Conservation (phyloP, 2,113 vertebrate species). For the Tautogolabrus adspersus region DNA sequence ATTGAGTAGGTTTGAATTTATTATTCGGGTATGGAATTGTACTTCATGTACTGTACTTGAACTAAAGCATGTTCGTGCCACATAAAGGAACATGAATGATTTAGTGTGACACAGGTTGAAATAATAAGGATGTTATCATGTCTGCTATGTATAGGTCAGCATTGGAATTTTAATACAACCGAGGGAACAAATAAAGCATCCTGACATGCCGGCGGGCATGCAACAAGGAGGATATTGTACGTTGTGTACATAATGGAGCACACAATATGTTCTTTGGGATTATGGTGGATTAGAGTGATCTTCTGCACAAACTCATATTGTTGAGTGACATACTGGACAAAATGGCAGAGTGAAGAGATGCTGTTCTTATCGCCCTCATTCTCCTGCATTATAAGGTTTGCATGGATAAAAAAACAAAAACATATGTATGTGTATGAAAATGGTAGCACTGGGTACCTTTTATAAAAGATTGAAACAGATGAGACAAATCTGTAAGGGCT, state of each 20-base stretch:
- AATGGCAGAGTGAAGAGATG: background rate
- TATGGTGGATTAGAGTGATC: conserved; percentile 5
- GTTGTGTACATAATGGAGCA: background rate
- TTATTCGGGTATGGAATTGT: too few species aligned
- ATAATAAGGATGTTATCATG: background rate
- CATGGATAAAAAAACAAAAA: too few species aligned
- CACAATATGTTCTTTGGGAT: conserved; percentile 2
- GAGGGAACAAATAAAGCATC: background rate
- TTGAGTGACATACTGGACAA: background rate
- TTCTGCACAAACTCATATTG: background rate
- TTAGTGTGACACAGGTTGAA: background rate
- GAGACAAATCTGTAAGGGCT: background rate
- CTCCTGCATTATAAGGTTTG: background rate
- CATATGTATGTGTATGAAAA: too few species aligned
- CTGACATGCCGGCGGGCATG: background rate
- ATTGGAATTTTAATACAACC: background rate
- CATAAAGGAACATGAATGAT: background rate
- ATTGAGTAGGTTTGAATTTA: too few species aligned
- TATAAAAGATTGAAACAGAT: too few species aligned
- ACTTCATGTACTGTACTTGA: background rate
- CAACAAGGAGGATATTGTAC: background rate
- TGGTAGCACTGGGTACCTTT: too few species aligned
- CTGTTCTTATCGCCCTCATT: background rate
- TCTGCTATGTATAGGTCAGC: background rate
- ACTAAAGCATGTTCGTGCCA: background rate